Conservation (phyloP, 1,140 invertebrate species). For the Pseudomyrmex sp. region DNA sequence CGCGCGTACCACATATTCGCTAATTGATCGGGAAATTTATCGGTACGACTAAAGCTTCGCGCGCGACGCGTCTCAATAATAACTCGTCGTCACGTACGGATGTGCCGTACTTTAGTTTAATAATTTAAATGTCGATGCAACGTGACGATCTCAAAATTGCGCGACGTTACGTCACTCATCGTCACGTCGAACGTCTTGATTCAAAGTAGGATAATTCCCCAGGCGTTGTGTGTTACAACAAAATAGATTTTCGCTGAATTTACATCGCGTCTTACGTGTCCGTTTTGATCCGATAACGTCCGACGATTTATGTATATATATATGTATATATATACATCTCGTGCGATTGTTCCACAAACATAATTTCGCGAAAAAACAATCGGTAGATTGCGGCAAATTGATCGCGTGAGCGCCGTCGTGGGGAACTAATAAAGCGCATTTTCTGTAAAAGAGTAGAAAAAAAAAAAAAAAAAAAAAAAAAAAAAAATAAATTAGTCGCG, state of each 20-base stretch:
- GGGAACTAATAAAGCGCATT: slow-evolving; percentile 14
- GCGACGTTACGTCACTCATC: background rate
- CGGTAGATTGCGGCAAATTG: slow-evolving; percentile 22
- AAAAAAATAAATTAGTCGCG: slow-evolving; percentile 2
- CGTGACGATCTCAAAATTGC: no score
- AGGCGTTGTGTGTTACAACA: background rate
- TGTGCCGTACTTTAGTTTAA: background rate
- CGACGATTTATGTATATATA: background rate
- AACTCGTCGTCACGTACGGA: background rate
- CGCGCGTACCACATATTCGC: slow-evolving; percentile 60
- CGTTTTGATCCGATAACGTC: slow-evolving; percentile 34
- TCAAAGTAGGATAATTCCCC: no score
- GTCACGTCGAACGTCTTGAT: background rate
- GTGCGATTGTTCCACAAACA: slow-evolving; percentile 36
- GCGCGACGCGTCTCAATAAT: background rate
- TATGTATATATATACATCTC: background rate
- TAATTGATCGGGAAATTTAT: slow-evolving; percentile 48
- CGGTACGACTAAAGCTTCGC: background rate
- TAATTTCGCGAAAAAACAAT: slow-evolving; percentile 48
- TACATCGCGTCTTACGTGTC: slow-evolving; percentile 30
- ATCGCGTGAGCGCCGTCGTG: slow-evolving; percentile 34
- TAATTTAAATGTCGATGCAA: slow-evolving; percentile 1
- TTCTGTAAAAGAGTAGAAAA: background rate
- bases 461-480: slow-evolving; percentile 32
- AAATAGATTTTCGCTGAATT: slow-evolving; percentile 2